A percentile compares a stretch with the other conserved stretches of the same genome.
Conservation (phyloP, 2,113 vertebrate genomes). For the Hyperopisus bebe region DNA sequence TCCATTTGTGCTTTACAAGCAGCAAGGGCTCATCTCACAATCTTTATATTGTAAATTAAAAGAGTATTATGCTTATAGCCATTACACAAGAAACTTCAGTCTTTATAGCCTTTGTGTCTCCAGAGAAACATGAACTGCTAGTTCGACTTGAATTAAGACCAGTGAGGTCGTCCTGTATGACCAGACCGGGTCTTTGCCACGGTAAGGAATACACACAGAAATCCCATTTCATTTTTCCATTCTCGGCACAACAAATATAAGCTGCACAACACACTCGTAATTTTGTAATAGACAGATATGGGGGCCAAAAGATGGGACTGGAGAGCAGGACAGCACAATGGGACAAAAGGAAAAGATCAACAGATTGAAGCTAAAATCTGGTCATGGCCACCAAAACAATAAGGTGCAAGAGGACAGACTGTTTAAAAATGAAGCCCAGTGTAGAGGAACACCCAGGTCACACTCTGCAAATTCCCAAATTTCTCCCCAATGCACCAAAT, state of each 20-base stretch:
- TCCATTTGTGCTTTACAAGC: conserved; percentile 12
- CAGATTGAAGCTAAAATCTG: background rate
- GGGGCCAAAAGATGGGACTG: background rate
- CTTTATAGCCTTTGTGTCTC: conserved; percentile 10
- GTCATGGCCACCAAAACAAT: background rate
- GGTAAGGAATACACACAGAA: background rate
- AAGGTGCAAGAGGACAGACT: background rate
- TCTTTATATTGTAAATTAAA: conserved; percentile 8
- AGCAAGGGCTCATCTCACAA: background rate
- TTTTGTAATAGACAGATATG: background rate
- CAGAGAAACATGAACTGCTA: background rate
- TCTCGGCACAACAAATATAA: background rate
- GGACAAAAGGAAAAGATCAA: background rate
- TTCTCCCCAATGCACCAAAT: background rate
- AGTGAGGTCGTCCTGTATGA: background rate
- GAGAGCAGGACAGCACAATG: background rate
- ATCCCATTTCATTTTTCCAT: background rate
- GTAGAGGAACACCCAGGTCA: background rate
- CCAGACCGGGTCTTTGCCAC: background rate
- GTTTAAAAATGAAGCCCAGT: background rate
- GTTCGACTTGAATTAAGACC: background rate
- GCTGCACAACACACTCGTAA: background rate
- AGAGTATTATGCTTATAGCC: background rate
- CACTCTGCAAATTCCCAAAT: background rate
- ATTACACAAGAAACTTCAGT: background rate